Evolutionary conservation across 2,797 vertebrate species (phyloP), one percentile per base, ranked within the genome.

Genomic region (Triplophysa yarkandensis): DNA sequence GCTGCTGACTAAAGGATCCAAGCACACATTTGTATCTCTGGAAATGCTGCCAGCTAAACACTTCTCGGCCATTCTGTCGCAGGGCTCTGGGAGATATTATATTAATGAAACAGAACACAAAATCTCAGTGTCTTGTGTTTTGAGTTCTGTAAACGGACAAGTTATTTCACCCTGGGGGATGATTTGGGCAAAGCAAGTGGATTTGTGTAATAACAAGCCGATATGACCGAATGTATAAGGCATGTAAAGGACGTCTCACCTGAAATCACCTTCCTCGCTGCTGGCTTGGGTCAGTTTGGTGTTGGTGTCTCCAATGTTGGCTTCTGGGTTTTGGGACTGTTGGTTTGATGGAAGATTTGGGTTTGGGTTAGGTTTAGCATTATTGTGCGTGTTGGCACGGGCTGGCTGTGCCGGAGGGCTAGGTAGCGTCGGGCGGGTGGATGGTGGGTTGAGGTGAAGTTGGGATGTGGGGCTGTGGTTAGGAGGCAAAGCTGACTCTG

Each of bases 181-280:
- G 34, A 14, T 36, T 36, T 16, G 64, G 17, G 17, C 46, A 64
- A 54, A 63, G 2, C 17, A 16, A 54, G 46, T 48, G 17, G 46
- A 64, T 63, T 52, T 6, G 1, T 19, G 0, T 19, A 46, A 46
- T 46, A 19, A 32, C 19, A 25, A 21, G 13, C 10, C n/a, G n/a
- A n/a, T 27, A 23, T 34, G 28, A 17, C 30, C 3, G 10, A 46
- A 27, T 2, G 25, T 55, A 32, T 62, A 8, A 19, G 61, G 27
- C 65, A 28, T 63, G 23, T 30, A 58, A 11, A 61, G 13, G 13
- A 27, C 80, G 73, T 72, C 86, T 87, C 83, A 93, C 93, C 91
- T 92, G 84, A 93, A 93, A 80, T 92, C 88, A 9, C 81, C 86
- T 52, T 78, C 83, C 6, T 90, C 87, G 8, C 36, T 83, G 39